A percentile compares a stretch with the other conserved stretches of the same genome.
phyloP scores from a whole-genome alignment of 2,888 invertebrate species.

The Sycophila texana region DNA sequence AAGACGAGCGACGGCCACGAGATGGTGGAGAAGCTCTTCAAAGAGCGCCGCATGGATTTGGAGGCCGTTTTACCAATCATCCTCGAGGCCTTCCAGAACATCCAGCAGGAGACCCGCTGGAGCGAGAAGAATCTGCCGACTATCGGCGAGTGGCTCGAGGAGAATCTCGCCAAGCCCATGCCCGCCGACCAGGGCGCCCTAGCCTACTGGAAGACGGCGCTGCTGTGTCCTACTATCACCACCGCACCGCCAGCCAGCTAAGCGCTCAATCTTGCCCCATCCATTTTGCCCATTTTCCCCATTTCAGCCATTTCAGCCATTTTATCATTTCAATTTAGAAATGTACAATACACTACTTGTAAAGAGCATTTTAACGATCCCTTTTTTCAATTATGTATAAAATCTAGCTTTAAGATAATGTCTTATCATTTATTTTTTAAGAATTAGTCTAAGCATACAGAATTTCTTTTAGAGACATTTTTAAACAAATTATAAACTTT shows the following conservation, averaged over 20 bases:
- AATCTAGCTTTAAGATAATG: no score
- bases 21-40: conserved; percentile 82
- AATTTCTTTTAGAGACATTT: no score
- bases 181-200: conserved; percentile 24
- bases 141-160: conserved; percentile 84
- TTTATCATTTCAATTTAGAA: no score
- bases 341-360: no score
- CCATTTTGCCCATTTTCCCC: neutral
- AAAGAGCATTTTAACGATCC: no score
- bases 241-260: neutral
- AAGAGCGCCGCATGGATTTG: conserved; percentile 81
- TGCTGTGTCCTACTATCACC: conserved; percentile 42
- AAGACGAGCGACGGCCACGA: conserved; percentile 85
- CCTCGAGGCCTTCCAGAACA: conserved; percentile 84
- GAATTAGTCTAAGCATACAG: no score
- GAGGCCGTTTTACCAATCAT: conserved; percentile 85
- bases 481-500: no score
- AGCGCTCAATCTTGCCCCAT: neutral
- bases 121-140: conserved; percentile 85
- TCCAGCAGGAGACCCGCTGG: conserved; percentile 86
- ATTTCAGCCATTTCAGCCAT: neutral
- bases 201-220: conserved; percentile 46
- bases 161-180: conserved; percentile 73
- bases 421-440: no score
- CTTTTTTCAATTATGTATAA: no score